Evolutionary conservation across 2,113 vertebrate species (phyloP).

Genomic region (Mormyrus lacerda): DNA sequence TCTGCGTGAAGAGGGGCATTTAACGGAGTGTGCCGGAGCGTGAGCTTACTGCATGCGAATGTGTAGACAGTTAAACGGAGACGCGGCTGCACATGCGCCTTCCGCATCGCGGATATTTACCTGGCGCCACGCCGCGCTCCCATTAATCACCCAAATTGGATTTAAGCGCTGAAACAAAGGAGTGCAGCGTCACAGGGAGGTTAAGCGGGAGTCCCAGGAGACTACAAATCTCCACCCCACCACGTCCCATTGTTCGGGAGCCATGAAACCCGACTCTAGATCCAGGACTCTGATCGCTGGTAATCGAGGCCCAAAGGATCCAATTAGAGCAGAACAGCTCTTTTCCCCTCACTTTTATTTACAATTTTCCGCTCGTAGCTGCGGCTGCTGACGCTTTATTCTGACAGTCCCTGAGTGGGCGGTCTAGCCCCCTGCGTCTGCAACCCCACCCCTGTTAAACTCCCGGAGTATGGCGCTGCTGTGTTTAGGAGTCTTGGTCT

Average conservation of each 20-base stretch:
- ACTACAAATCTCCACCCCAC: conserved; percentile 59
- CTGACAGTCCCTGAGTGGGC: not conserved
- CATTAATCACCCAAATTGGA: conserved; percentile 52
- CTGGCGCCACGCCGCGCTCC: not conserved
- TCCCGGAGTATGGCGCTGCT: conserved; percentile 22
- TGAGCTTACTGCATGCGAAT: not conserved
- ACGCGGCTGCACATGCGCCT: not conserved
- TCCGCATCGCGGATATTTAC: not conserved
- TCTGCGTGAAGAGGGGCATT: not conserved
- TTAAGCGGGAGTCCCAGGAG: conserved; percentile 51
- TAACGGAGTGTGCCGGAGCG: not conserved
- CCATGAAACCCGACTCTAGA: conserved; percentile 67
- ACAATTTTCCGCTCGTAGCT: conserved; percentile 26
- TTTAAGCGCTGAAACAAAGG: conserved; percentile 50
- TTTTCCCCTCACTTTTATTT: conserved; percentile 51
- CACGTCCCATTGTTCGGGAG: conserved; percentile 70
- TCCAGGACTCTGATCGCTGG: conserved; percentile 68
- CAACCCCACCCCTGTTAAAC: not conserved
- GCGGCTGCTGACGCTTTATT: not conserved
- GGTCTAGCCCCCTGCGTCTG: not conserved
- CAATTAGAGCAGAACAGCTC: conserved; percentile 65
- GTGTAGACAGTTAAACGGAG: not conserved
- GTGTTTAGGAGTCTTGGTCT: not conserved
- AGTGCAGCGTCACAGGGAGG: conserved; percentile 48
- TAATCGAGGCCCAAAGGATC: conserved; percentile 63